Base-by-base conservation (phyloP, 2,797 vertebrate genomes). In the Tapirus indicus region DNA sequence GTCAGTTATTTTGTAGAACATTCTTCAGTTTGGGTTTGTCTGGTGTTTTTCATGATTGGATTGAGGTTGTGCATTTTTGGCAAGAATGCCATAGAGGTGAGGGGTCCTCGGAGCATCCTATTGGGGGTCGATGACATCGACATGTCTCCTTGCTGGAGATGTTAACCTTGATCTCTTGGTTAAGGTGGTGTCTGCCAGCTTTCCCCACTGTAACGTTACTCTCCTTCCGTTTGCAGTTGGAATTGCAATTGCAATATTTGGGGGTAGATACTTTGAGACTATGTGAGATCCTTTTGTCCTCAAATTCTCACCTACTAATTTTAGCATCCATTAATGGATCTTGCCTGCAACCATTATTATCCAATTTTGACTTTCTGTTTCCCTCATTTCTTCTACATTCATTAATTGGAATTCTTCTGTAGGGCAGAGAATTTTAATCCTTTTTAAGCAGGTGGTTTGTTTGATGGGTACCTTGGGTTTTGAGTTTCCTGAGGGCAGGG, bases 341-440 rank as follows among this genome's bases (percentile, higher is more conserved):
- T 94, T 91, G 88, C 86, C 83, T 91, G 47, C n/a, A 83, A 89
- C 86, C 86, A 86, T 95, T 92, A 89, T 80, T 94, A 92, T 88
- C 49, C 75, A 84, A 54, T 91, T 95, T 92, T 89, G 38, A 54
- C 62, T 93, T 97, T 92, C 77, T 54, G 27, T 41, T 93, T 72
- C 49, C 66, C 41, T 90, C 32, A 90, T 71, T 95, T 49, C 11
- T n/a, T 96, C 83, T 84, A 12, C 60, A 29, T 68, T 82, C 77
- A 79, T 58, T 89, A 96, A 86, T 79, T 89, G 64, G 16, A 89
- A 87, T 90, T 97, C 32, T 97, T 95, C 62, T 84, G 16, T 29
- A 82, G 86, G 56, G 68, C 71, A 96, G 71, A 97, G 3, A 47
- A 84, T 66, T 84, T 92, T 83, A 69, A 72, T 92, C 35, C 56